These are phyloP conservation scores for Heterocephalus glaber DNA, from an alignment of 2,113 vertebrate species.

Conservation along the genomic window DNA sequence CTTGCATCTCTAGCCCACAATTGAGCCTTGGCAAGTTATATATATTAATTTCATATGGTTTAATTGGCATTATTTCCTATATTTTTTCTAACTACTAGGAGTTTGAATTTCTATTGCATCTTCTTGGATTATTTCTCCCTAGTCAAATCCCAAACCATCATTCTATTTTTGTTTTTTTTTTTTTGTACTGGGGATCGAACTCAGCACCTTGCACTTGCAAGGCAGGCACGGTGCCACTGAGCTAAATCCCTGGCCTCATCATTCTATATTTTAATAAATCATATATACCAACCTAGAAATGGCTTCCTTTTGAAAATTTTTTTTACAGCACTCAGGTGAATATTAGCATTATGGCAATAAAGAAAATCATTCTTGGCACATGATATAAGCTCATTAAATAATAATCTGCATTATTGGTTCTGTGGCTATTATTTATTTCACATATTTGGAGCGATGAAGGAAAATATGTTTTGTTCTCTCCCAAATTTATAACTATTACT, in stretches of 20 bases:
- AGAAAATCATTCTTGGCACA: neutral
- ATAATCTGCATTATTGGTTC: neutral
- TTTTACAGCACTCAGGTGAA: neutral
- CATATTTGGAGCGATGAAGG: neutral
- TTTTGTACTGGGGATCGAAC: no score
- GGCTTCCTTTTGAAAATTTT: neutral
- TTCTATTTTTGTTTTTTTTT: no score
- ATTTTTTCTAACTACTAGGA: neutral
- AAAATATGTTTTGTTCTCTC: neutral
- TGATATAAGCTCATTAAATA: neutral
- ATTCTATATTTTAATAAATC: neutral
- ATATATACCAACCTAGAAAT: neutral
- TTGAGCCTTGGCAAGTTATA: neutral
- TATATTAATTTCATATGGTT: neutral
- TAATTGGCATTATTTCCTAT: neutral
- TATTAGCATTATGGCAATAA: neutral
- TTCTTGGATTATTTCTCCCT: neutral
- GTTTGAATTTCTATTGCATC: neutral
- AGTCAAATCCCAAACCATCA: neutral
- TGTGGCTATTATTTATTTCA: neutral
- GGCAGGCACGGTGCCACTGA: no score
- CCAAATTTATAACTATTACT: neutral
- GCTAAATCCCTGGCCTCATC: no score
- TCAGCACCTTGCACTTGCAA: no score
- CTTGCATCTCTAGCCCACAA: neutral